Conservation (phyloP, 2,888 invertebrate species). For the Parnassius mnemosyne region DNA sequence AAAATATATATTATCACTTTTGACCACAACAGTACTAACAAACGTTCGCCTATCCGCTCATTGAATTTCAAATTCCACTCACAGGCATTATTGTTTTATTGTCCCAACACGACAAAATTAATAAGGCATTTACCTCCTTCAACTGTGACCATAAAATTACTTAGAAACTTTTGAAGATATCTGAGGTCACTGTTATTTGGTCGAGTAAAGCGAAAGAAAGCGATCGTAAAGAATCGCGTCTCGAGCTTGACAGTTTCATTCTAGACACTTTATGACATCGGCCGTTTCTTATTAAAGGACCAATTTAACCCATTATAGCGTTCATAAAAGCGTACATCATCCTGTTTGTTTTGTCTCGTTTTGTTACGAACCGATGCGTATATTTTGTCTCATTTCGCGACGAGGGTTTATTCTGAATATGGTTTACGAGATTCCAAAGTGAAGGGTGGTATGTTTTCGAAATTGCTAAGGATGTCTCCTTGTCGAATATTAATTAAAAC, state of each 20-base stretch:
- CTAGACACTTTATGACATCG: constrained; percentile 64
- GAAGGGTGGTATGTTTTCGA: constrained; percentile 66
- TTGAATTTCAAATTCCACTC: constrained; percentile 27
- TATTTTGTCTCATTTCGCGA: constrained; percentile 43
- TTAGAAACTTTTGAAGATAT: constrained; percentile 22
- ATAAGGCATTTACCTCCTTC: constrained; percentile 20
- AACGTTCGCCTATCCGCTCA: constrained; percentile 19
- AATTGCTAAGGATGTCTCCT: constrained; percentile 45
- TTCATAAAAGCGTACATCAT: constrained; percentile 76
- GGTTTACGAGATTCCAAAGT: constrained; percentile 70
- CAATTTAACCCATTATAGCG: constrained; percentile 78
- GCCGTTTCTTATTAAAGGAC: constrained; percentile 69
- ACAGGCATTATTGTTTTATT: constrained; percentile 26
- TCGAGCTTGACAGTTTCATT: constrained; percentile 62
- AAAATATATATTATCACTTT: not conserved
- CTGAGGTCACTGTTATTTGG: constrained; percentile 36
- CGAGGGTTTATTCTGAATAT: constrained; percentile 55
- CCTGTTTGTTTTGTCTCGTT: constrained; percentile 63
- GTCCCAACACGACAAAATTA: constrained; percentile 23
- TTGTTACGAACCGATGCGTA: constrained; percentile 29
- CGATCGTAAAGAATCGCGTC: constrained; percentile 48
- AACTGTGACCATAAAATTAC: constrained; percentile 3
- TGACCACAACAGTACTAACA: constrained; percentile 9
- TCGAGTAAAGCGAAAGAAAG: constrained; percentile 41
- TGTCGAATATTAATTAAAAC: not conserved